Conservation (phyloP, 1,140 invertebrate genomes). For the Antheraea pernyi region DNA sequence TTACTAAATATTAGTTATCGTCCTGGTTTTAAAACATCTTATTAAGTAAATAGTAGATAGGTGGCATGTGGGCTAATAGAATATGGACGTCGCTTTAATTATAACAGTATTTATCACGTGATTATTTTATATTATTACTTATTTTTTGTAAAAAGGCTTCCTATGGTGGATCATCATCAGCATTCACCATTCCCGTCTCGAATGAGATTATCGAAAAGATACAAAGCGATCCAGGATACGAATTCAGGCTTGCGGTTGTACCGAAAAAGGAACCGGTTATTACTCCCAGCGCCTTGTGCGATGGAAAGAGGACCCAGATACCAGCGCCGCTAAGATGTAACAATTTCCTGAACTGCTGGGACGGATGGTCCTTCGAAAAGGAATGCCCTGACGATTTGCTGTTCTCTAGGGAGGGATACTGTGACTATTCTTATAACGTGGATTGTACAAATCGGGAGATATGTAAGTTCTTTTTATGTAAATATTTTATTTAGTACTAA, state of each 20-base stretch:
- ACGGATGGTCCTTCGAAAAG: conserved; percentile 83
- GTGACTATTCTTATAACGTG: conserved; percentile 83
- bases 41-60: too few species aligned
- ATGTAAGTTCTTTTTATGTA: neutral
- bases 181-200: conserved; percentile 65
- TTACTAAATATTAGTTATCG: too few species aligned
- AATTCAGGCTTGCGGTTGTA: conserved; percentile 53
- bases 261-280: conserved; percentile 45
- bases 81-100: too few species aligned
- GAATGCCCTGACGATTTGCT: conserved; percentile 81
- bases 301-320: conserved; percentile 80
- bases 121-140: too few species aligned
- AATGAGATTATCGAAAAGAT: conserved; percentile 59
- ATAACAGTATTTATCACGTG: too few species aligned
- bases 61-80: too few species aligned
- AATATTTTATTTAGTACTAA: too few species aligned
- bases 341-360: conserved; percentile 86
- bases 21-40: too few species aligned
- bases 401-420: conserved; percentile 82
- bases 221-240: conserved; percentile 52
- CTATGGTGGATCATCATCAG: conserved; percentile 36
- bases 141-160: neutral
- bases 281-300: conserved; percentile 48
- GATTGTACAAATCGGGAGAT: conserved; percentile 9
- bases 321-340: conserved; percentile 81